Base-by-base conservation (phyloP, 2,113 vertebrate genomes). In the Sebastes schlegelii region DNA sequence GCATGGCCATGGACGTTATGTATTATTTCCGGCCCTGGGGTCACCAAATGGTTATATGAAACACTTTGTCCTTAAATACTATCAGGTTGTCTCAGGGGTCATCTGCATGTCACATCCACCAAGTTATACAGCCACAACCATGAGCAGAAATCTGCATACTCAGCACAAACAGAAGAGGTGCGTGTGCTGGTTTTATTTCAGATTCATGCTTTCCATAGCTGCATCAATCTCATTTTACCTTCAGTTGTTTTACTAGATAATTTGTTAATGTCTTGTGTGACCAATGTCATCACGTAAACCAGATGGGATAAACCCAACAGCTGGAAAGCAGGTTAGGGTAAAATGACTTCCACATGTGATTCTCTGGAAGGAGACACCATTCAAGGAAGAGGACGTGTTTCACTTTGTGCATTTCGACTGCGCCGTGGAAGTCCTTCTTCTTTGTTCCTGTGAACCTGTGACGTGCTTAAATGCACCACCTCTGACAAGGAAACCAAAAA, bases 301-400 rank as follows among this genome's bases (percentile, higher is more conserved):
- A 58, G 74, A 77, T 77, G 74, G 51, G 77, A 74, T 11, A 26
- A 79, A 67, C 71, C 74, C 84, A 91, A 86, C 89, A 92, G 88
- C 85, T 91, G 92, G 79, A 79, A 51, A 51, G 72, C 86, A 86
- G 82, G 85, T 93, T 90, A 76, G 77, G 49, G 61, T 72, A n/a
- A 90, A 92, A 94, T 60, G 46, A 79, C 71, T 86, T 91, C 87
- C 91, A 93, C 86, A 80, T 93, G 92, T 78, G 84, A 80, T 73
- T 26, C 51, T 74, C 51, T 61, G 57, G 49, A 79, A 72, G 79
- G 70, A 91, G 77, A 86, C 83, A 62, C 21, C 23, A 8, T 52
- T 84, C 21, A 64, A 65, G 76, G 74, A 79, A 68, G 62, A 61
- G 21, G 55, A 48, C 45, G 58, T 63, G 70, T 91, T 77, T 70